Conservation (phyloP, 2,797 vertebrate species). For the Sarcophilus harrisii region DNA sequence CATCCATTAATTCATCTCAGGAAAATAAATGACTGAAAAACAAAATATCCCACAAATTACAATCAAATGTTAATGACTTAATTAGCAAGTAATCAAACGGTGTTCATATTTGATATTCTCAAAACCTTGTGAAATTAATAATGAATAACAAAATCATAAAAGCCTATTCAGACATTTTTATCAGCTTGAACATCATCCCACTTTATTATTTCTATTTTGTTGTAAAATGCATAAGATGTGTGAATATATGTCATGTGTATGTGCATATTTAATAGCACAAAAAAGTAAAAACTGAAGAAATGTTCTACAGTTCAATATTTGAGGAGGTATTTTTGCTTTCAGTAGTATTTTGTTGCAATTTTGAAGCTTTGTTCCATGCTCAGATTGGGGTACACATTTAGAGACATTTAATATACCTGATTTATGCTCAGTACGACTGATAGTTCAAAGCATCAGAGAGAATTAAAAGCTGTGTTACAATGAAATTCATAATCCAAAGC, state of each 20-base stretch:
- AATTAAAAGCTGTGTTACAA: background rate
- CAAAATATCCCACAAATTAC: background rate
- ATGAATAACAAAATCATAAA: background rate
- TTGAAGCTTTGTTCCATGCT: background rate
- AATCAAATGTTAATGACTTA: background rate
- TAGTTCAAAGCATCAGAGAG: background rate
- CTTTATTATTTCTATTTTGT: background rate
- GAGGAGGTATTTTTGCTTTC: background rate
- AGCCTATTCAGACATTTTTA: background rate
- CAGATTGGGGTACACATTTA: background rate
- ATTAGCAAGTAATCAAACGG: constrained; percentile 13
- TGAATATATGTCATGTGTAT: no score
- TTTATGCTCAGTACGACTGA: background rate
- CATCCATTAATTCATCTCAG: background rate
- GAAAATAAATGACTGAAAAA: background rate
- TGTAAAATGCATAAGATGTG: background rate
- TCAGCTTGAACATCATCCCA: constrained; percentile 15
- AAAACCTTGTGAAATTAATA: background rate
- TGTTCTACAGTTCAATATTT: background rate
- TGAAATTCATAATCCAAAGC: background rate
- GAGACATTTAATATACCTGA: background rate
- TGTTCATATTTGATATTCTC: background rate
- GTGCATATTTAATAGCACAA: background rate
- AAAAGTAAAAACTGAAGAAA: background rate
- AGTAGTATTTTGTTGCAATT: background rate